Evolutionary conservation across 2,113 vertebrate genomes (phyloP).

Genomic region (Pitta sordida): DNA sequence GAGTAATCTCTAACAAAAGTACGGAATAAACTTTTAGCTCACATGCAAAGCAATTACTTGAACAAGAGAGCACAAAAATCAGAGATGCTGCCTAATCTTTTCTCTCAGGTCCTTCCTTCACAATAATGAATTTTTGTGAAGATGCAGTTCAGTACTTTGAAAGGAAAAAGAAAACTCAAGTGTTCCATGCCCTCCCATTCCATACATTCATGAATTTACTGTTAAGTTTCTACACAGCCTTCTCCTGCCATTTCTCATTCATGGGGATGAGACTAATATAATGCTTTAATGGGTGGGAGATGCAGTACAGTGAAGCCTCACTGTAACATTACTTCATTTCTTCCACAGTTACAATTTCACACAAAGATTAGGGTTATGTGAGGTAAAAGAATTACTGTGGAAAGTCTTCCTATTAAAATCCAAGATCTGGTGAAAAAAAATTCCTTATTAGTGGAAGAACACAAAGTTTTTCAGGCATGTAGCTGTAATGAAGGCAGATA

Average conservation of each 20-base stretch:
- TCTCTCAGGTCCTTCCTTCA: neutral
- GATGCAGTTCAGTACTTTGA: neutral
- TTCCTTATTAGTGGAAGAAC: neutral
- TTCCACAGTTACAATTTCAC: neutral
- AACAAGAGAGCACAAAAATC: neutral
- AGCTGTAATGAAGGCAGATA: neutral
- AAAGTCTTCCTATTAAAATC: neutral
- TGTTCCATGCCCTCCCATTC: neutral
- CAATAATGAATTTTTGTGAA: neutral
- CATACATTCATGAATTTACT: neutral
- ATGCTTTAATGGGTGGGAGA: neutral
- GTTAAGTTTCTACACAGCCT: neutral
- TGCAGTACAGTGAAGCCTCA: neutral
- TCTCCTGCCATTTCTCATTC: neutral
- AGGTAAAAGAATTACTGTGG: neutral
- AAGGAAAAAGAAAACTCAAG: neutral
- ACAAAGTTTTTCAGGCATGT: neutral
- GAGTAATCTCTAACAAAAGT: neutral
- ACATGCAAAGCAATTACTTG: neutral
- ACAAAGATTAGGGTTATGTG: neutral
- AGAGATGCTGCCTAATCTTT: neutral
- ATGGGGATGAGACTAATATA: neutral
- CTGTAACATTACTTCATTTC: neutral
- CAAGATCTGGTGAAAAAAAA: neutral
- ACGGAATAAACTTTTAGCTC: constrained; percentile 2